Percentiles rank a stretch among this genome's conserved stretches.
Conservation (phyloP, 2,113 vertebrate genomes). For the Tricholaema leucomelas region DNA sequence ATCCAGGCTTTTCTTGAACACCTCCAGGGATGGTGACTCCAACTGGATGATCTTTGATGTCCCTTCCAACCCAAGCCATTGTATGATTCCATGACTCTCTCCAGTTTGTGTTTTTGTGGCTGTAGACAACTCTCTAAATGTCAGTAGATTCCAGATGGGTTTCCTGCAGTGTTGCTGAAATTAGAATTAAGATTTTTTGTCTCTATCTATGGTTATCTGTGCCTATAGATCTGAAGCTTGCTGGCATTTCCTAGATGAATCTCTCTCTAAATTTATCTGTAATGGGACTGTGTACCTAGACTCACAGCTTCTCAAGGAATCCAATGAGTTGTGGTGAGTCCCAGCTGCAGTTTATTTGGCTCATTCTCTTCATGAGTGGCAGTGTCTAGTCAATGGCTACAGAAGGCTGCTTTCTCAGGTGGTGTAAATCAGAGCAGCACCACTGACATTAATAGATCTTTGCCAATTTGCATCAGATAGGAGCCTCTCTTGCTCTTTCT, state of each 20-base stretch:
- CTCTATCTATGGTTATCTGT: neutral
- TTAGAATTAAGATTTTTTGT: neutral
- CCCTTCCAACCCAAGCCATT: no score
- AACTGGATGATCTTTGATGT: no score
- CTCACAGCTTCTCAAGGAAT: neutral
- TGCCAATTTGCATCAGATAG: constrained; percentile 21
- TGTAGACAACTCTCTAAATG: neutral
- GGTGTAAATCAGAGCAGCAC: constrained; percentile 29
- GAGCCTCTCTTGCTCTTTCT: constrained; percentile 45
- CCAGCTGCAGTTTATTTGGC: constrained; percentile 5
- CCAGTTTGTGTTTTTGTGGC: neutral
- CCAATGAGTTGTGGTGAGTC: neutral
- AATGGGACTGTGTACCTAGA: neutral
- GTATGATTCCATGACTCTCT: neutral
- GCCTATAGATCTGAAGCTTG: neutral
- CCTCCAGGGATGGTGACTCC: no score
- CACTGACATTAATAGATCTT: neutral
- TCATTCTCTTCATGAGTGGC: neutral
- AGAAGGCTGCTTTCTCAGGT: neutral
- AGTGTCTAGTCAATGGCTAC: neutral
- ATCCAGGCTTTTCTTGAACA: no score
- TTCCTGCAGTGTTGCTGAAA: neutral
- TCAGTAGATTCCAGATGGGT: neutral
- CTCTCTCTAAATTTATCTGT: neutral
- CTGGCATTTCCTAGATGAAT: constrained; percentile 3